phyloP scores from a whole-genome alignment of 1,140 invertebrate species.

The Orchesella cincta region DNA sequence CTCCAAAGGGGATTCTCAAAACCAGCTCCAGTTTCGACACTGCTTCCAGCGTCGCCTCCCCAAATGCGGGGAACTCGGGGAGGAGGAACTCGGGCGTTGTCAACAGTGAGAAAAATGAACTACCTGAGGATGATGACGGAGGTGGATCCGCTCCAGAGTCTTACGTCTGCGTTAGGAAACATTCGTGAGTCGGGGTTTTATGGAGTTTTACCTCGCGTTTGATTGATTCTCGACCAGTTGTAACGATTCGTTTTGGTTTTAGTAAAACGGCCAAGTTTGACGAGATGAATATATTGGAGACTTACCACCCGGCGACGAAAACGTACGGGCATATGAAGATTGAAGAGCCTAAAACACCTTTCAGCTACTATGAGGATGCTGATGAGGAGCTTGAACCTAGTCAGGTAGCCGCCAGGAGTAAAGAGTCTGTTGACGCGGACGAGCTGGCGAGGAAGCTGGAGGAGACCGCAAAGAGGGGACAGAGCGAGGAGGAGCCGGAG shows the following conservation, averaged over 20 bases:
- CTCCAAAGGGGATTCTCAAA: conserved; percentile 89
- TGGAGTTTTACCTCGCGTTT: neutral
- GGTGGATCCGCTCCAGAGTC: neutral
- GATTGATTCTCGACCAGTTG: neutral
- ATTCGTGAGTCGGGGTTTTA: neutral
- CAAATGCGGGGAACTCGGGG: neutral
- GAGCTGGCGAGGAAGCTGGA: conserved; percentile 63
- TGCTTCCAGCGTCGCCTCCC: neutral
- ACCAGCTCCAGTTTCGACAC: conserved; percentile 83
- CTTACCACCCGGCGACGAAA: conserved; percentile 54
- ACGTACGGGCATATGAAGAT: conserved; percentile 87
- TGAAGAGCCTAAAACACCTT: conserved; percentile 97
- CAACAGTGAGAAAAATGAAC: neutral
- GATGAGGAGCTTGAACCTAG: conserved; percentile 63
- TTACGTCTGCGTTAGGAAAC: conserved; percentile 16
- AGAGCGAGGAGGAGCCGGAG: conserved; percentile 53
- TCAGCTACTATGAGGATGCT: conserved; percentile 72
- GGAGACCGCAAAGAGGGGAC: conserved; percentile 61
- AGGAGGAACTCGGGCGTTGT: conserved; percentile 5
- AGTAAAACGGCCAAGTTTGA: conserved; percentile 82
- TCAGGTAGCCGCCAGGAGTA: conserved; percentile 52
- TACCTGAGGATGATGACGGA: neutral
- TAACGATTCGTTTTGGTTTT: conserved; percentile 22
- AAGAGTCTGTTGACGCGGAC: conserved; percentile 54
- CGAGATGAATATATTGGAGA: conserved; percentile 99